A percentile compares a stretch with the other conserved stretches of the same genome.
These are phyloP conservation scores for Botia kubotai DNA, from an alignment of 2,797 vertebrate species.

Conservation along the genomic window DNA sequence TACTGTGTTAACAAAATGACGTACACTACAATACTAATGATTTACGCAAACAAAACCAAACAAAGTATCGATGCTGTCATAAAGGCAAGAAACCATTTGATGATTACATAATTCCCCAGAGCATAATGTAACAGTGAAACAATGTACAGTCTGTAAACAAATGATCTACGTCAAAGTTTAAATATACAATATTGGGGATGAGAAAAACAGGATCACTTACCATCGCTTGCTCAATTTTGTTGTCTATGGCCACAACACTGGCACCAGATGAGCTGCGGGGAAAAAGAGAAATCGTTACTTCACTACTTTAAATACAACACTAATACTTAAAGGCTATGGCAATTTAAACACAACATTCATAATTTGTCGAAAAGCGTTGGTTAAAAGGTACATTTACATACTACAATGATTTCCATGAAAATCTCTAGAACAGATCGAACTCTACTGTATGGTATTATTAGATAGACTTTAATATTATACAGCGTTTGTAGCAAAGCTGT, in stretches of 20 bases:
- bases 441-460: neutral
- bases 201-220: conserved; percentile 77
- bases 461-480: neutral
- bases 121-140: conserved; percentile 19
- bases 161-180: neutral
- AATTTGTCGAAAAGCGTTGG: neutral
- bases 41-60: neutral
- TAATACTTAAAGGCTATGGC: neutral
- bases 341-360: neutral
- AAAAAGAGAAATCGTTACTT: conserved; percentile 13
- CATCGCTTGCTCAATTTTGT: conserved; percentile 99
- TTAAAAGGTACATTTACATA: neutral
- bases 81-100: neutral
- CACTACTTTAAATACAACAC: neutral
- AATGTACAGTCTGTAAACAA: neutral
- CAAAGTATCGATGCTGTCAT: neutral
- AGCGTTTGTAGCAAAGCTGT: too few relatives aligned
- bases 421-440: neutral
- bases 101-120: conserved; percentile 52
- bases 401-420: neutral
- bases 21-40: neutral
- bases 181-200: neutral
- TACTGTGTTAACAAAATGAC: neutral
- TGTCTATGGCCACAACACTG: conserved; percentile 99
- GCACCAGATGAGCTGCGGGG: conserved; percentile 91